Conservation (phyloP, 2,888 invertebrate species). For the Rapana venosa region DNA sequence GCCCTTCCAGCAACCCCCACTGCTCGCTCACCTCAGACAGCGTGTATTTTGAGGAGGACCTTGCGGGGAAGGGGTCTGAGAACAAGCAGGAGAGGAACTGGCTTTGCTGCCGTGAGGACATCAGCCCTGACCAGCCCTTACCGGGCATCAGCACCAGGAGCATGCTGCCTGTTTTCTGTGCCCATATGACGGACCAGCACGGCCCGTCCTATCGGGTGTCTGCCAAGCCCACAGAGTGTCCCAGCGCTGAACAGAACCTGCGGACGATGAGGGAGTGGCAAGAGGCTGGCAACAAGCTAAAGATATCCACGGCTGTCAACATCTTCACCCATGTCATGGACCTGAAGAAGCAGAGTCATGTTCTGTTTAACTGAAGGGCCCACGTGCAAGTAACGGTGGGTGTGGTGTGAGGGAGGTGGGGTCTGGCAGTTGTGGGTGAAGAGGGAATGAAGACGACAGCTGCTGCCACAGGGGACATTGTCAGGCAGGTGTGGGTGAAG, state of each 20-base stretch:
- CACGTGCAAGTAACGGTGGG: too few relatives aligned
- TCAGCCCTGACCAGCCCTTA: not conserved
- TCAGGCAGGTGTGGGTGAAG: too few relatives aligned
- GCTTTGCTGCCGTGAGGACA: not conserved
- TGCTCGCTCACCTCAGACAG: not conserved
- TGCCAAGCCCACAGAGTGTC: not conserved
- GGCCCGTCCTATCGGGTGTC: not conserved
- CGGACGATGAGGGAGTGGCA: not conserved
- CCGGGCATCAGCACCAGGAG: too few relatives aligned
- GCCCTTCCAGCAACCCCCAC: not conserved
- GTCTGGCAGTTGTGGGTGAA: too few relatives aligned
- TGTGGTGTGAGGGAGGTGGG: too few relatives aligned
- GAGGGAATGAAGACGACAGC: too few relatives aligned
- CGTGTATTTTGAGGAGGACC: too few relatives aligned
- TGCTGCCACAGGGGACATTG: too few relatives aligned
- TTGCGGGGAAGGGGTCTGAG: too few relatives aligned
- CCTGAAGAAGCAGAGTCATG: too few relatives aligned
- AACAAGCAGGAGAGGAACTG: not conserved
- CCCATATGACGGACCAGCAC: not conserved
- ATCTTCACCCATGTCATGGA: not conserved
- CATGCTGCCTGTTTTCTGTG: not conserved
- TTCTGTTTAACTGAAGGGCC: too few relatives aligned
- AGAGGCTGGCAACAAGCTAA: not conserved
- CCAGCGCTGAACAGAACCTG: not conserved
- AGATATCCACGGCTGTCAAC: not conserved